Conservation (phyloP, 2,888 invertebrate genomes). For the Sceliomorpha sp. region DNA sequence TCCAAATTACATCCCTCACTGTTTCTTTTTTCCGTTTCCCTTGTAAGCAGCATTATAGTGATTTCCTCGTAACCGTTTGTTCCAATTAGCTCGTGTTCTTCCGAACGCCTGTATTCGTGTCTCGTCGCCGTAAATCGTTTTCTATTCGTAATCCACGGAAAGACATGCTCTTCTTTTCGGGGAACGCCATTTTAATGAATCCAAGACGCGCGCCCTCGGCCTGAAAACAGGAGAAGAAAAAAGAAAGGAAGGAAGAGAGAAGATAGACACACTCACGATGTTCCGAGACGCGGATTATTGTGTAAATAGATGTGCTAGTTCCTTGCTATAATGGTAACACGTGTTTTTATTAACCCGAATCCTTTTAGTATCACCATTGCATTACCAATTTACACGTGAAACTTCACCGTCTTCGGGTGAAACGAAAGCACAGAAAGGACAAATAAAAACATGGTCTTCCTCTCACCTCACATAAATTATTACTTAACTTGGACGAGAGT, state of each 20-base stretch:
- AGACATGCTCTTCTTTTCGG: slow-evolving; percentile 32
- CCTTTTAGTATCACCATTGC: slow-evolving; percentile 24
- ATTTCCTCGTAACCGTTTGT: slow-evolving; percentile 36
- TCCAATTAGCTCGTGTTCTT: slow-evolving; percentile 39
- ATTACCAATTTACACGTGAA: slow-evolving; percentile 29
- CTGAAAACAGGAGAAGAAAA: slow-evolving; percentile 11
- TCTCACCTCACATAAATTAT: background rate
- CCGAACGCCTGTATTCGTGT: slow-evolving; percentile 37
- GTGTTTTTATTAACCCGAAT: slow-evolving; percentile 35
- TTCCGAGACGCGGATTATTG: slow-evolving; percentile 42
- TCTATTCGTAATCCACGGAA: slow-evolving; percentile 34
- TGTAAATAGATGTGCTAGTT: slow-evolving; percentile 30
- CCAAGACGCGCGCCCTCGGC: slow-evolving; percentile 25
- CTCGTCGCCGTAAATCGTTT: slow-evolving; percentile 41
- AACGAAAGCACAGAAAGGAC: slow-evolving; percentile 8
- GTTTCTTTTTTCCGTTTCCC: slow-evolving; percentile 16
- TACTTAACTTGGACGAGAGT: background rate
- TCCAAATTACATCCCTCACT: slow-evolving; percentile 5
- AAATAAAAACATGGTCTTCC: background rate
- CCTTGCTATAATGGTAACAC: slow-evolving; percentile 31
- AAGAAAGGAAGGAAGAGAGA: slow-evolving; percentile 17
- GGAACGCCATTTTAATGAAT: slow-evolving; percentile 39
- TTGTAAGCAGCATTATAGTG: slow-evolving; percentile 24
- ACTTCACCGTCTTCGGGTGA: slow-evolving; percentile 24
- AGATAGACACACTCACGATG: slow-evolving; percentile 23